Conservation (phyloP, 2,888 invertebrate genomes). For the Drosophila peninsularis region DNA sequence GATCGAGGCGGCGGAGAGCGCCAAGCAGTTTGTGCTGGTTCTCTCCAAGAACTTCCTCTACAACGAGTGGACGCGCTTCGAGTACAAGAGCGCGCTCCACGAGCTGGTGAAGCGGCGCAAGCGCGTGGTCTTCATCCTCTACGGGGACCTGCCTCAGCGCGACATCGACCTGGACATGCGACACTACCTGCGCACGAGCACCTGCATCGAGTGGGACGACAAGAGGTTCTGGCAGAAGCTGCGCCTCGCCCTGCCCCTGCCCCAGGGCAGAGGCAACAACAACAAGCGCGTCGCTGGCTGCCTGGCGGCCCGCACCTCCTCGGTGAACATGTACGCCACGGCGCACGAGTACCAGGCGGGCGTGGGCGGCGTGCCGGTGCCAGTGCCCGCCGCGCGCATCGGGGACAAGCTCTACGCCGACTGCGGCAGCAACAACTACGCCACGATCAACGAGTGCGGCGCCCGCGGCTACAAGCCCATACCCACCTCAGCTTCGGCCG, state of each 20-base stretch:
- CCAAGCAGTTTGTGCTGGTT: constrained; percentile 94
- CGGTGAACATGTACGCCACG: constrained; percentile 76
- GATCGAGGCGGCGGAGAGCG: constrained; percentile 95
- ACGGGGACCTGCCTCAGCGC: constrained; percentile 94
- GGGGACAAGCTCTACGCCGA: constrained; percentile 80
- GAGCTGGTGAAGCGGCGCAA: constrained; percentile 94
- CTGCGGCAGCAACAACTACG: constrained; percentile 83
- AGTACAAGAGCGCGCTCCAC: constrained; percentile 96
- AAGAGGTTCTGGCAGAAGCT: constrained; percentile 98
- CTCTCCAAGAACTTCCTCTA: constrained; percentile 96
- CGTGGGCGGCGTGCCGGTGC: constrained; percentile 28
- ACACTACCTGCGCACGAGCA: constrained; percentile 94
- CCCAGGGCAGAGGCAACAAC: constrained; percentile 72
- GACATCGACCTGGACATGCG: constrained; percentile 96
- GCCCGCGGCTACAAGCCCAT: constrained; percentile 82
- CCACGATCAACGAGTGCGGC: constrained; percentile 84
- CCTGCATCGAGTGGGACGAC: constrained; percentile 96
- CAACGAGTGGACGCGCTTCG: constrained; percentile 97
- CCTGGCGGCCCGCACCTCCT: constrained; percentile 84
- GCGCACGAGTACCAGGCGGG: constrained; percentile 49
- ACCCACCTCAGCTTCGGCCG: constrained; percentile 74
- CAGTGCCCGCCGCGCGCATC: constrained; percentile 57
- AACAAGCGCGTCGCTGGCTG: constrained; percentile 80
- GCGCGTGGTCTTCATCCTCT: constrained; percentile 94
- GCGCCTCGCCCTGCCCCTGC: constrained; percentile 93